Evolutionary conservation across 2,113 vertebrate species (phyloP).

Genomic region (Halcyon senegalensis): DNA sequence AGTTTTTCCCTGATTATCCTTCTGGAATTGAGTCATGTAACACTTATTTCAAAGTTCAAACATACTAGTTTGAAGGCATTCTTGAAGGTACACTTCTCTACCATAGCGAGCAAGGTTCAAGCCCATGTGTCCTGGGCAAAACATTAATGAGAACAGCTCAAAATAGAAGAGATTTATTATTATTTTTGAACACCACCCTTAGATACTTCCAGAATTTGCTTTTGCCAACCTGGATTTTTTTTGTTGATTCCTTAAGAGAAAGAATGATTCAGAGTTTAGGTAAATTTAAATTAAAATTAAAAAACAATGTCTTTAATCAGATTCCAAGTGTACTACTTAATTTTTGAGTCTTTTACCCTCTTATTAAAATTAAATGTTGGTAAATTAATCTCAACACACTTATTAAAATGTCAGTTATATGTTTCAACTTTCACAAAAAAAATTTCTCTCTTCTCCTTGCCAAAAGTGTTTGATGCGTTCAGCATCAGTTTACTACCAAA

Average conservation of each 20-base stretch:
- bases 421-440: background rate
- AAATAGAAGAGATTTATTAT: fast-evolving
- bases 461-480: background rate
- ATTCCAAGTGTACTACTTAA: background rate
- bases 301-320: background rate
- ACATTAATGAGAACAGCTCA: background rate
- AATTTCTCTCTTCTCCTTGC: background rate
- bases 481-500: background rate
- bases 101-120: background rate
- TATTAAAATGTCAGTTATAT: background rate
- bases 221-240: background rate
- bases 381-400: background rate
- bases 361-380: background rate
- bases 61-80: background rate
- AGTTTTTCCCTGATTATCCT: background rate
- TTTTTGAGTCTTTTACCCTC: background rate
- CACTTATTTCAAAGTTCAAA: background rate
- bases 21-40: background rate
- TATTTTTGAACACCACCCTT: background rate
- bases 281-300: background rate
- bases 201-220: background rate
- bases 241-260: background rate
- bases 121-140: background rate
- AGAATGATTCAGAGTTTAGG: background rate
- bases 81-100: background rate